phyloP scores from a whole-genome alignment of 2,888 invertebrate species.

The Dusona sp. region DNA sequence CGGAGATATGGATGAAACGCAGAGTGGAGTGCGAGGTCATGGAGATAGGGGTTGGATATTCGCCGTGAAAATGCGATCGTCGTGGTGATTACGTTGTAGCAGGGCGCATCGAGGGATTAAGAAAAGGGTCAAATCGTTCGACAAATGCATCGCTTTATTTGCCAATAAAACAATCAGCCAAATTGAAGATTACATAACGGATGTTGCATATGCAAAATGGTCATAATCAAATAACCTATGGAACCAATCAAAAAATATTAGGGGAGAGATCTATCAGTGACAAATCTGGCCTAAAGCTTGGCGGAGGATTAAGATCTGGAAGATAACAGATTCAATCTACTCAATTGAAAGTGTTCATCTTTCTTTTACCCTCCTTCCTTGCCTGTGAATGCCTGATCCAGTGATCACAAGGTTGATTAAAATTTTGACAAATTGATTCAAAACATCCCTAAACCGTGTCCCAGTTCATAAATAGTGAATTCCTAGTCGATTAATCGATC shows the following conservation, averaged over 20 bases:
- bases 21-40: slow-evolving; percentile 30
- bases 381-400: not conserved
- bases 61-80: slow-evolving; percentile 44
- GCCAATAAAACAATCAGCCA: slow-evolving; percentile 80
- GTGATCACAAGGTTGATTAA: not conserved
- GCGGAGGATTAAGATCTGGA: not conserved
- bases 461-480: slow-evolving; percentile 15
- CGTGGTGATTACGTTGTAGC: slow-evolving; percentile 27
- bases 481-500: slow-evolving; percentile 57
- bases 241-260: not conserved
- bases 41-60: slow-evolving; percentile 34
- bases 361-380: not conserved
- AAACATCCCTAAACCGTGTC: not conserved
- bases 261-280: not conserved
- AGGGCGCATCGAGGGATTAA: slow-evolving; percentile 48
- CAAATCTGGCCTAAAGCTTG: not conserved
- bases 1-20: slow-evolving; percentile 51
- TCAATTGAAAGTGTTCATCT: not conserved
- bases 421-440: not conserved
- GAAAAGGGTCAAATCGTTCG: slow-evolving; percentile 59
- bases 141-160: slow-evolving; percentile 77
- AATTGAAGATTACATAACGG: slow-evolving; percentile 83
- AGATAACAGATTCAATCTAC: not conserved
- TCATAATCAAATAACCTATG: not conserved
- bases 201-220: slow-evolving; percentile 2